Percentiles rank a stretch among this genome's conserved stretches.
Evolutionary conservation across 2,888 invertebrate genomes (phyloP).

Genomic region (Limenitis camilla): DNA sequence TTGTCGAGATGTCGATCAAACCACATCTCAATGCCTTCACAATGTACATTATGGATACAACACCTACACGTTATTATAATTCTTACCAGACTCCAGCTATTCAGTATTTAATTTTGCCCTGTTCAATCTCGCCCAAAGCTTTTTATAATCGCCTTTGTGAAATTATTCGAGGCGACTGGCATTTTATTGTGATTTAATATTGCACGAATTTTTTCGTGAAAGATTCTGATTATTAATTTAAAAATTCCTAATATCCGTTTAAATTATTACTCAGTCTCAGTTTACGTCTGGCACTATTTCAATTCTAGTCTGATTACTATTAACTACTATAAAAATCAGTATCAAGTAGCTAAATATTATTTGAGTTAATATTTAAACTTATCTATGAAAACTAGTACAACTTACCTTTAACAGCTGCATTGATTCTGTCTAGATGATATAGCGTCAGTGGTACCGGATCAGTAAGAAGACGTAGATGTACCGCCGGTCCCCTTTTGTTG

Average conservation of each 20-base stretch:
- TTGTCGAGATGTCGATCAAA: conserved; percentile 73
- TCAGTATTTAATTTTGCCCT: conserved; percentile 34
- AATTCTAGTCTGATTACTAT: no score
- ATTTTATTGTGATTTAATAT: conserved; percentile 17
- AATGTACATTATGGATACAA: conserved; percentile 57
- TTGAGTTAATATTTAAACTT: background rate
- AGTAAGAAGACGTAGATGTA: conserved; percentile 52
- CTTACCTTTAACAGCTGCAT: conserved; percentile 73
- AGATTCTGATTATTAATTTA: conserved; percentile 4
- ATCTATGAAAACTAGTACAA: conserved; percentile 1
- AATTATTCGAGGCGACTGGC: conserved; percentile 14
- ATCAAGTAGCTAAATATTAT: no score
- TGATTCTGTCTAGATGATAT: conserved; percentile 69
- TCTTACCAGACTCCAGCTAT: conserved; percentile 44
- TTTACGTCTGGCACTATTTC: no score
- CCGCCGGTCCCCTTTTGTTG: conserved; percentile 42
- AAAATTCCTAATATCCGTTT: background rate
- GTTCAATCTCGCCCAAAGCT: conserved; percentile 26
- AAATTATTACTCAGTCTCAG: no score
- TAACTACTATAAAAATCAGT: no score
- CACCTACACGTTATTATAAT: conserved; percentile 60
- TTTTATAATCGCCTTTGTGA: conserved; percentile 20
- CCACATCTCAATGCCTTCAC: conserved; percentile 59
- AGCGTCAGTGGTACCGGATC: conserved; percentile 72
- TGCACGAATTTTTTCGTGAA: conserved; percentile 7